phyloP scores from a whole-genome alignment of 2,888 invertebrate genomes.

The Metacarcinus magister region DNA sequence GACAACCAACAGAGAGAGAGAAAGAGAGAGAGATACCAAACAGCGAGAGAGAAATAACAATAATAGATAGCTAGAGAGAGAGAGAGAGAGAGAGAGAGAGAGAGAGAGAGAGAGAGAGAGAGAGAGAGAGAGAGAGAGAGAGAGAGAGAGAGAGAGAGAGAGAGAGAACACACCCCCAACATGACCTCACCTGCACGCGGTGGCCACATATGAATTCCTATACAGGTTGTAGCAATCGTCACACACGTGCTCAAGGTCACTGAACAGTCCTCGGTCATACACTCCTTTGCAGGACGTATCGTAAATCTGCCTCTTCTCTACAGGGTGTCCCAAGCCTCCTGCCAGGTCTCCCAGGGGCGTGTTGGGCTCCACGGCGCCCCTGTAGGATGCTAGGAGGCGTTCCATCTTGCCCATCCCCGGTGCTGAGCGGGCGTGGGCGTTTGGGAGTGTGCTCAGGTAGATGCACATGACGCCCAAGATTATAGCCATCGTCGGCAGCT shows the following conservation, averaged over 20 bases:
- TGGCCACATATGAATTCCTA: conserved; percentile 77
- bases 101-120: too few relatives aligned
- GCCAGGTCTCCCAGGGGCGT: too few relatives aligned
- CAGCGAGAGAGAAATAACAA: not conserved
- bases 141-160: conserved; percentile 9
- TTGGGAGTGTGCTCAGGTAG: too few relatives aligned
- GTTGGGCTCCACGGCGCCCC: not conserved
- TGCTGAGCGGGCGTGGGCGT: not conserved
- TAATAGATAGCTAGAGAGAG: not conserved
- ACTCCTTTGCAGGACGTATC: conserved; percentile 76
- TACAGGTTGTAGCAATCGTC: conserved; percentile 82
- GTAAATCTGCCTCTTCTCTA: conserved; percentile 41
- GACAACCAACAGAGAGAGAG: not conserved
- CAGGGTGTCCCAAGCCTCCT: not conserved
- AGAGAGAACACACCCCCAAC: not conserved
- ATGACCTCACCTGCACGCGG: conserved; percentile 76
- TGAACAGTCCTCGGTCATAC: conserved; percentile 73
- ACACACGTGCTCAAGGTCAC: conserved; percentile 78
- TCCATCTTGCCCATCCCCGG: not conserved
- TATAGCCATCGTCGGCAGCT: too few relatives aligned
- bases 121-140: not conserved
- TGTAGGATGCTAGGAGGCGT: not conserved
- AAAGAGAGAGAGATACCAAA: not conserved
- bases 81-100: not conserved
- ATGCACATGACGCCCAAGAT: not conserved